A percentile compares a stretch with the other conserved stretches of the same genome.
Conservation (phyloP, 2,797 vertebrate species). For the Hylomyscus alleni region DNA sequence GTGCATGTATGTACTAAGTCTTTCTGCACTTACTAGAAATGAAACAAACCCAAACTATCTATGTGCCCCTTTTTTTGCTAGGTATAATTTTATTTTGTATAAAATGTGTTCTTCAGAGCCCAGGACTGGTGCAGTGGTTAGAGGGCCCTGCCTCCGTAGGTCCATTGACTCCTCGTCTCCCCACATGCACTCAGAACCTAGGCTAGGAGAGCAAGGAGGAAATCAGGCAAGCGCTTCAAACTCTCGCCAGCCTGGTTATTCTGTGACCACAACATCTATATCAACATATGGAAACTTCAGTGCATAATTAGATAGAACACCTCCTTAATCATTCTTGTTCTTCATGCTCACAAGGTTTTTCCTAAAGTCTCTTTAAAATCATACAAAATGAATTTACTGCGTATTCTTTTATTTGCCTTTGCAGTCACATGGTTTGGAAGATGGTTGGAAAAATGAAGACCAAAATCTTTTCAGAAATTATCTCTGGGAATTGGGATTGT, state of each 20-base stretch:
- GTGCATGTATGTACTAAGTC: not conserved
- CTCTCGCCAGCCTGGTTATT: no score
- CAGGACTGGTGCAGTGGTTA: no score
- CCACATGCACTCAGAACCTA: no score
- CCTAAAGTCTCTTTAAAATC: slow-evolving; percentile 50
- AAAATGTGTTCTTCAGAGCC: no score
- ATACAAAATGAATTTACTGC: not conserved
- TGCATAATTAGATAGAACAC: not conserved
- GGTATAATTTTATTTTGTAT: no score
- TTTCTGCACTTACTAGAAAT: slow-evolving; percentile 46
- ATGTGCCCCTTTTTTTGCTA: no score
- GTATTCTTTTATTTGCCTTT: slow-evolving; percentile 39
- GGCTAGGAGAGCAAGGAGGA: no score
- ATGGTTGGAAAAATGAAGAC: slow-evolving; percentile 62
- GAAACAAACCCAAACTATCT: slow-evolving; percentile 54
- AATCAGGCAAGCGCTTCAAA: no score
- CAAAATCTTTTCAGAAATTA: slow-evolving; percentile 61
- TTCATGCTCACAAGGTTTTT: slow-evolving; percentile 3
- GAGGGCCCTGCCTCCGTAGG: no score
- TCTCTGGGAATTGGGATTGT: slow-evolving; percentile 64
- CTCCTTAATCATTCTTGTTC: slow-evolving; percentile 30
- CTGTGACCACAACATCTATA: not conserved
- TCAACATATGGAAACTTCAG: not conserved
- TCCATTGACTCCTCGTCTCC: no score
- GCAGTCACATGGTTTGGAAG: not conserved